These are phyloP conservation scores for Anoncus sp. DNA, from an alignment of 2,888 invertebrate genomes.

Conservation along the genomic window DNA sequence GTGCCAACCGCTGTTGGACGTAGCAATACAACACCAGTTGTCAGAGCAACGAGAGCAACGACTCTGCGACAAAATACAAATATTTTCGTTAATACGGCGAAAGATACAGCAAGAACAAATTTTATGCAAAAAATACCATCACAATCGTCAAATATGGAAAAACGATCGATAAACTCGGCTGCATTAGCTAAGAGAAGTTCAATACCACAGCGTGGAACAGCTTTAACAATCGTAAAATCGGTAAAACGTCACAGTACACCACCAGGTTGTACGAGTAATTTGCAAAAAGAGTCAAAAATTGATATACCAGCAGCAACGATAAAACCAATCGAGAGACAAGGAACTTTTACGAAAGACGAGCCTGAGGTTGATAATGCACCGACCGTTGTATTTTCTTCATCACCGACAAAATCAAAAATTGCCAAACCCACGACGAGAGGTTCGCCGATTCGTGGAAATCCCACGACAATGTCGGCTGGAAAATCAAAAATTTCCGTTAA, in stretches of 20 bases:
- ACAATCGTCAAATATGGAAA: conserved; percentile 63
- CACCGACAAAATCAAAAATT: conserved; percentile 76
- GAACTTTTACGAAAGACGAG: conserved; percentile 96
- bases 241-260: conserved; percentile 76
- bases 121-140: conserved; percentile 76
- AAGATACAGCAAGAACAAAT: conserved; percentile 72
- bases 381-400: conserved; percentile 72
- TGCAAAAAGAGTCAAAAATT: conserved; percentile 61
- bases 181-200: conserved; percentile 74
- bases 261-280: conserved; percentile 60
- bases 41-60: conserved; percentile 78
- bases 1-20: too few relatives aligned
- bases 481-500: conserved; percentile 74
- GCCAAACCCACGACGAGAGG: conserved; percentile 75
- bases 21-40: conserved; percentile 80
- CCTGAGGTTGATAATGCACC: conserved; percentile 82
- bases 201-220: conserved; percentile 77
- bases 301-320: conserved; percentile 64
- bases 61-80: conserved; percentile 78
- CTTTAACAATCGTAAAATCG: conserved; percentile 72
- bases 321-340: conserved; percentile 90
- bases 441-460: conserved; percentile 71
- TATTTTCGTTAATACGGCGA: conserved; percentile 60
- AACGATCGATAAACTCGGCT: conserved; percentile 64
- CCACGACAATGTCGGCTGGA: conserved; percentile 50